Conservation (phyloP, 2,113 vertebrate genomes). For the Burhinus bistriatus region DNA sequence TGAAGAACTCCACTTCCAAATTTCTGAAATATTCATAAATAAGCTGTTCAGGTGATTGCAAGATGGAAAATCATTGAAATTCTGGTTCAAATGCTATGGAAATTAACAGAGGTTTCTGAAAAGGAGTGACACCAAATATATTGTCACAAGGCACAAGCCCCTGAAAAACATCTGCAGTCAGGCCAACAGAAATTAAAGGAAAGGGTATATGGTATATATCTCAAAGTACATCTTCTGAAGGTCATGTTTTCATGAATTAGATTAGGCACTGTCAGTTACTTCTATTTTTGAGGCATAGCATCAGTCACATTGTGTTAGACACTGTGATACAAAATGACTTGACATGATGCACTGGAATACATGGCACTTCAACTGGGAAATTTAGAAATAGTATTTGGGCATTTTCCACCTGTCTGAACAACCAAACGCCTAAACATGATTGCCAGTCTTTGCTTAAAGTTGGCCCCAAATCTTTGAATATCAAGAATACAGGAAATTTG, state of each 20-base stretch:
- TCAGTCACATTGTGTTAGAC: conserved; percentile 45
- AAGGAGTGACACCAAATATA: background rate
- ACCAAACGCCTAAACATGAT: background rate
- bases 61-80: background rate
- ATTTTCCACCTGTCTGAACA: conserved; percentile 10
- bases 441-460: background rate
- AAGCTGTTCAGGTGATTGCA: background rate
- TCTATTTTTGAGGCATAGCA: conserved; percentile 23
- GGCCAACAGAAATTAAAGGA: background rate
- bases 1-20: background rate
- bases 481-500: background rate
- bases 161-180: background rate
- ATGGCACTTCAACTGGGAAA: background rate
- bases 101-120: background rate
- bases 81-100: background rate
- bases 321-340: conserved; percentile 4
- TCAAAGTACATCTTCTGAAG: conserved; percentile 37
- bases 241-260: conserved; percentile 51
- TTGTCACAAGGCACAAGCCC: background rate
- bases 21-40: background rate
- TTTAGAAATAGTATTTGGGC: background rate
- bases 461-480: background rate
- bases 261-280: conserved; percentile 49
- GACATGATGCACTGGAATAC: background rate
- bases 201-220: background rate